Base-by-base conservation (phyloP, 2,888 invertebrate species). In the Choreutis nemorana region DNA sequence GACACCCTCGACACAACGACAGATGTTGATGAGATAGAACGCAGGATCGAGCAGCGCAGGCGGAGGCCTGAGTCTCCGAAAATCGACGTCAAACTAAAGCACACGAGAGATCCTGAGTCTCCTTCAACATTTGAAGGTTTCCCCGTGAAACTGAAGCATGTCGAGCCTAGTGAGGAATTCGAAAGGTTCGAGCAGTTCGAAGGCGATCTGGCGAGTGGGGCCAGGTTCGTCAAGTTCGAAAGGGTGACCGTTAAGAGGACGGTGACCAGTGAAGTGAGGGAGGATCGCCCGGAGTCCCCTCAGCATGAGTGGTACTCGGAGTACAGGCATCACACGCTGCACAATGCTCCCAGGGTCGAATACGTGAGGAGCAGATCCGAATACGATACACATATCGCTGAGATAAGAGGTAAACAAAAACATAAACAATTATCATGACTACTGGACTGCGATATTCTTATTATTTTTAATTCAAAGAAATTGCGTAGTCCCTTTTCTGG, bases 351-450 rank as follows among this genome's bases (percentile, higher is more conserved):
- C 25, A 84, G 84, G 55, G 83, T 86, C 73, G 88, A 89, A 44
- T 88, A 84, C 50, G 81, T 86, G 40, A 83, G 90, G 57, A 90
- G 88, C 70, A 87, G 87, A 59, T 89, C 88, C 50, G 90, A 91
- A 67, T 92, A 89, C 70, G 93, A 93, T 68, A 87, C 88, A 31
- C 92, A 92, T 71, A 93, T 93, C 60, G 89, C 87, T 47, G 86
- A 88, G 72, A 90, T 90, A 58, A 85, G 88, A 90, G 91, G 92
- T 92, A 84, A 79, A 59, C n/a, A n/a, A n/a, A n/a, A n/a, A n/a
- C n/a, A n/a, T n/a, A n/a, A n/a, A n/a, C n/a, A n/a, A n/a, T n/a
- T n/a, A n/a, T n/a, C n/a, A n/a, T n/a, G n/a, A n/a, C n/a, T n/a
- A n/a, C n/a, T n/a, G n/a, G n/a, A n/a, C n/a, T n/a, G n/a, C n/a